Evolutionary conservation across 2,113 vertebrate genomes (phyloP).

Genomic region (Nipponia nippon): DNA sequence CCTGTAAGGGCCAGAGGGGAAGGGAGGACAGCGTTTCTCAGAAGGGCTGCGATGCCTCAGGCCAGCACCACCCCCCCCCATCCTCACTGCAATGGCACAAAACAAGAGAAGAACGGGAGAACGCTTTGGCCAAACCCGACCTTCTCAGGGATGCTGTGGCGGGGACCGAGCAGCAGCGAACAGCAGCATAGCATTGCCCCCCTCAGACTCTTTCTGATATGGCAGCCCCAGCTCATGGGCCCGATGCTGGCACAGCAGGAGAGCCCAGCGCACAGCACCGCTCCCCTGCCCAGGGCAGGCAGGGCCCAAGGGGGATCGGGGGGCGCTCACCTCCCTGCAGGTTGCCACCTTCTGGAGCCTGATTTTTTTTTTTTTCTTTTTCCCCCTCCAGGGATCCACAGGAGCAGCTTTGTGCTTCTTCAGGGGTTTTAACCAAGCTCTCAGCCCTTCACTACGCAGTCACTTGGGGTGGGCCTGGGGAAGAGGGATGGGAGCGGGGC

Average conservation of each 20-base stretch:
- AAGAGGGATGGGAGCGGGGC: neutral
- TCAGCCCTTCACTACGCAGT: neutral
- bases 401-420: neutral
- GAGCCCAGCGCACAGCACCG: neutral
- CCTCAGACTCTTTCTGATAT: neutral
- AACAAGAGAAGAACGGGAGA: neutral
- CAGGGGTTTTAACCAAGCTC: neutral
- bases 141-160: accelerated
- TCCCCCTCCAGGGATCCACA: neutral
- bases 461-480: accelerated
- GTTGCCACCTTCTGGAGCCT: neutral
- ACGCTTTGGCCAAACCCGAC: neutral
- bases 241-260: neutral
- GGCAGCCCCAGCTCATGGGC: neutral
- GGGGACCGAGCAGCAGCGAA: neutral
- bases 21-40: neutral
- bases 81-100: neutral
- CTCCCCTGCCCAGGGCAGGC: neutral
- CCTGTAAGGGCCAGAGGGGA: neutral
- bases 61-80: accelerated
- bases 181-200: neutral
- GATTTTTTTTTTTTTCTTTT: neutral
- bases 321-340: neutral
- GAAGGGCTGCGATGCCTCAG: neutral
- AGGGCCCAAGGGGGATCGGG: neutral